Conservation (phyloP, 2,888 invertebrate species). For the Eupithecia dodoneata region DNA sequence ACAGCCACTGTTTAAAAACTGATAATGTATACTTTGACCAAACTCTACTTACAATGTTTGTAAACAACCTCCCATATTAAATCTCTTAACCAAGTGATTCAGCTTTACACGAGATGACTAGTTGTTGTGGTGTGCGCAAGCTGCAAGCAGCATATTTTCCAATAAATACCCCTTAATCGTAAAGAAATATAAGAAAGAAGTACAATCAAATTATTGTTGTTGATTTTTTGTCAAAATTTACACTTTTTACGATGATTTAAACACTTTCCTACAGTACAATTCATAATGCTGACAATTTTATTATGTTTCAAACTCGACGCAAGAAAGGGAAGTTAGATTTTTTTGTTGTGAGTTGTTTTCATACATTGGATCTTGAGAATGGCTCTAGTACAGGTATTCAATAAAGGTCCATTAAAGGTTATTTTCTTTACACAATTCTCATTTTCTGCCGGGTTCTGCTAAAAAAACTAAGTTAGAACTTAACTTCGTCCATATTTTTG, state of each 20-base stretch:
- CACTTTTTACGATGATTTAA: not conserved
- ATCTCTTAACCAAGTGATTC: not conserved
- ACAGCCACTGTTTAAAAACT: slow-evolving; percentile 78
- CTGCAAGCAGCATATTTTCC: no score
- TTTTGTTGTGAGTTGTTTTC: not conserved
- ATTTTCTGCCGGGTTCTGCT: not conserved
- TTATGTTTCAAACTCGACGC: not conserved
- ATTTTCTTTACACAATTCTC: not conserved
- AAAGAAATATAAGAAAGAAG: no score
- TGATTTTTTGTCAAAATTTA: not conserved
- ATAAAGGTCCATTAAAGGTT: not conserved
- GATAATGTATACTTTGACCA: not conserved
- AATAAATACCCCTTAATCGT: no score
- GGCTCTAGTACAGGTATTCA: not conserved
- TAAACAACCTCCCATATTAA: not conserved
- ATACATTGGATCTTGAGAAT: not conserved
- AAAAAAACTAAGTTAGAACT: not conserved
- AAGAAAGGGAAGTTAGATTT: not conserved
- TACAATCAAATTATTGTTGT: not conserved
- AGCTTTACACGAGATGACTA: no score
- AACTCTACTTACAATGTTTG: not conserved
- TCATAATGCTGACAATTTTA: not conserved
- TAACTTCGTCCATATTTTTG: slow-evolving; percentile 60
- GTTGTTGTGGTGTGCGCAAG: no score
- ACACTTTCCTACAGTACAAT: not conserved